Evolutionary conservation across 2,888 invertebrate species (phyloP).

Genomic region (Polydesmus complanatus): DNA sequence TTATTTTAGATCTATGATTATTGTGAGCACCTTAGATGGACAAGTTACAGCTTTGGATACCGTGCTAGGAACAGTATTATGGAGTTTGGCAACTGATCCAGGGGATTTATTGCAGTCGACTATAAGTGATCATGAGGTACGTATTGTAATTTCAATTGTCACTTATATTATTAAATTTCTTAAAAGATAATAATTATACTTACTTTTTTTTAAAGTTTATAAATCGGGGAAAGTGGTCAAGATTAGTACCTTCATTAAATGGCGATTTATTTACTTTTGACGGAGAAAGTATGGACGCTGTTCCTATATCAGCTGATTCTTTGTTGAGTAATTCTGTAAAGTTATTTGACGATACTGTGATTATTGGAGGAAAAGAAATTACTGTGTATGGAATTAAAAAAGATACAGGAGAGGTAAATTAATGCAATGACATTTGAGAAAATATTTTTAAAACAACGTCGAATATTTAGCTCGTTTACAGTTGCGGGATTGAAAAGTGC

Average conservation of each 20-base stretch:
- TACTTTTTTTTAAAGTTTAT: slow-evolving; percentile 43
- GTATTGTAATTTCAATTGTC: not conserved
- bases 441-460: not conserved
- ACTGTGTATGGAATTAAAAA: slow-evolving; percentile 73
- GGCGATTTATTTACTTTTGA: slow-evolving; percentile 86
- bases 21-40: slow-evolving; percentile 85
- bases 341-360: slow-evolving; percentile 37
- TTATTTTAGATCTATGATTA: slow-evolving; percentile 43
- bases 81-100: slow-evolving; percentile 63
- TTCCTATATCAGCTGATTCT: slow-evolving; percentile 74
- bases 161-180: not conserved
- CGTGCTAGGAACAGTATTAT: slow-evolving; percentile 48
- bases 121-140: slow-evolving; percentile 76
- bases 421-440: not conserved
- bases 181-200: not conserved
- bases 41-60: slow-evolving; percentile 66
- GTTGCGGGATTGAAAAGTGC: slow-evolving; percentile 60
- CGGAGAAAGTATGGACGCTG: slow-evolving; percentile 69
- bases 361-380: slow-evolving; percentile 64
- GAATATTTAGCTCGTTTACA: slow-evolving; percentile 54
- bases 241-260: slow-evolving; percentile 81
- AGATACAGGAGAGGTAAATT: slow-evolving; percentile 42
- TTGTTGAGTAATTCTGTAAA: slow-evolving; percentile 67
- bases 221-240: slow-evolving; percentile 68
- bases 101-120: slow-evolving; percentile 72